Base-by-base conservation (phyloP, 1,140 invertebrate species). In the Penaeus indicus region DNA sequence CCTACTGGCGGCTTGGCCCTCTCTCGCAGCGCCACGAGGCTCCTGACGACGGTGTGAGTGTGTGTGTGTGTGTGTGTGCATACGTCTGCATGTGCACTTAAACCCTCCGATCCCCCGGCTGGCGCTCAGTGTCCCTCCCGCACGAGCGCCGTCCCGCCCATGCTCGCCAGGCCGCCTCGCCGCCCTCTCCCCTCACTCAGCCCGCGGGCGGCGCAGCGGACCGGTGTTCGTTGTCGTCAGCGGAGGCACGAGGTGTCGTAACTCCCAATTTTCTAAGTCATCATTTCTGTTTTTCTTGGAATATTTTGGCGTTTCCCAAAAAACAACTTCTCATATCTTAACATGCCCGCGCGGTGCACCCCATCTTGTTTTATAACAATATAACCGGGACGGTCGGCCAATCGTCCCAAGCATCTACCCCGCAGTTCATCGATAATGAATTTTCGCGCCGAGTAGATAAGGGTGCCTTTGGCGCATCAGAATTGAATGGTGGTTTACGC, bases 321-420 rank as follows among this genome's bases (percentile, higher is more conserved):
- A 62, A 88, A 84, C 87, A 88, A 88, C 87, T 67, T 84, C 69
- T 88, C 81, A 82, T 88, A 88, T 84, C 81, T 88, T 88, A 88
- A 88, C 87, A 88, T 88, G 87, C 87, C 87, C 32, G 82, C 54
- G 87, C 87, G 87, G 60, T 88, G 87, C 82, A 67, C 81, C 87
- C 87, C 87, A 88, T 88, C 87, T 84, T 88, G 87, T 88, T 88
- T 88, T 84, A 88, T 88, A 88, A 88, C 87, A 88, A 88, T 88
- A 88, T 88, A 88, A 88, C 87, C 83, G 79, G 75, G 72, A 63
- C 81, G 16, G 21, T 54, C 11, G 63, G 64, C 82, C 69, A 25
- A 27, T 54, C 81, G 87, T 62, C 87, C 72, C 77, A 88, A 84
- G 47, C 87, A 27, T 79, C 69, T 16, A 42, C 38, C 32, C 25